These are phyloP conservation scores for Merluccius polli DNA, from an alignment of 2,797 vertebrate species.

Conservation along the genomic window DNA sequence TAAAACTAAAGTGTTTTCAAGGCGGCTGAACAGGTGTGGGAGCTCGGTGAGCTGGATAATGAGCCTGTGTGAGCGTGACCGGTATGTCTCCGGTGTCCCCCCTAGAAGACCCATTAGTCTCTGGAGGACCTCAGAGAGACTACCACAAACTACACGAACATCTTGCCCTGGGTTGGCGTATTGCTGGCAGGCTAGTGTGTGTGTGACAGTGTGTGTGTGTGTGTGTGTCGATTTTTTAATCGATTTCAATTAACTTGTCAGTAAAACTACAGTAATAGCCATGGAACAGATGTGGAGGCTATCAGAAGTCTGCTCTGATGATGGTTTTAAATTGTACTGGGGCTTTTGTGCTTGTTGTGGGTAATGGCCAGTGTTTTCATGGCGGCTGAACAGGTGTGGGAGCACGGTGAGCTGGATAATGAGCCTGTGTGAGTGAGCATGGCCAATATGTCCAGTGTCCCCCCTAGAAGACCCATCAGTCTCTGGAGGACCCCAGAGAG, in stretches of 20 bases:
- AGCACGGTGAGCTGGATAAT: neutral
- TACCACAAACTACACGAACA: neutral
- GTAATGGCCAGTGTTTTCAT: neutral
- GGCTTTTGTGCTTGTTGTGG: neutral
- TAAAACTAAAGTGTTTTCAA: neutral
- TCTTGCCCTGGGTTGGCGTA: neutral
- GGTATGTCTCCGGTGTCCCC: no score
- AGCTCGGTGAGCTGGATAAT: neutral
- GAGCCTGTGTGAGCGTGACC: neutral
- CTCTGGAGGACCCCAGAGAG: neutral
- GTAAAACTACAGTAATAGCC: no score
- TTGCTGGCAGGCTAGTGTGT: neutral
- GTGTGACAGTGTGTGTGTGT: conserved; percentile 3
- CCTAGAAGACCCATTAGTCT: neutral
- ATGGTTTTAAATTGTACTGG: neutral
- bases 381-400: neutral
- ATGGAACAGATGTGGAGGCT: no score
- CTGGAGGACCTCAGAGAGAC: neutral
- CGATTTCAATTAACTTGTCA: no score
- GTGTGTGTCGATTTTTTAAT: no score
- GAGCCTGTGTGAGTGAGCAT: neutral
- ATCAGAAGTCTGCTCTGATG: no score
- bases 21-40: neutral
- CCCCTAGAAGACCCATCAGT: neutral
- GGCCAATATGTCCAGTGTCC: neutral